These are phyloP conservation scores for Saccostrea glomerata DNA, from an alignment of 1,140 invertebrate genomes.

Conservation along the genomic window DNA sequence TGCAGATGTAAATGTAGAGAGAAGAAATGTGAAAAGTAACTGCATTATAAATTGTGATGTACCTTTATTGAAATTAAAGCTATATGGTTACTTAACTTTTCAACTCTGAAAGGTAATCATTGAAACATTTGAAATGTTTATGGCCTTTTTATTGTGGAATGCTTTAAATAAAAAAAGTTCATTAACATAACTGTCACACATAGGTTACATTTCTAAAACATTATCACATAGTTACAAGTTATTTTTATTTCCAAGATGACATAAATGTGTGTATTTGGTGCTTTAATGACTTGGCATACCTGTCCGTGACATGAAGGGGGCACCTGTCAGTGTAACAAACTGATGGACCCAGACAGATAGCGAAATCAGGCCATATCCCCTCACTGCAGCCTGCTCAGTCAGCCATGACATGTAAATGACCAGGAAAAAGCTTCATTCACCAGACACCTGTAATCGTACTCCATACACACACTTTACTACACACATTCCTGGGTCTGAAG, in stretches of 20 bases:
- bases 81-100: neutral
- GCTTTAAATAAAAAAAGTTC: neutral
- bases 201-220: neutral
- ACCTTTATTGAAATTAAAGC: neutral
- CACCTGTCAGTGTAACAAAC: constrained; percentile 16
- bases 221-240: neutral
- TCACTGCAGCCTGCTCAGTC: neutral
- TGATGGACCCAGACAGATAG: constrained; percentile 3
- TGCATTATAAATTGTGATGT: neutral
- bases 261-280: constrained; percentile 16
- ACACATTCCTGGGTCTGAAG: constrained; percentile 11
- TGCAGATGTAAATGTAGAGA: no score
- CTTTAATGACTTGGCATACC: neutral
- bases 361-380: no score
- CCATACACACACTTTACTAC: constrained; percentile 19
- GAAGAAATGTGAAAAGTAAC: no score
- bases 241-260: neutral
- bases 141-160: neutral
- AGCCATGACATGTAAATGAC: constrained; percentile 22
- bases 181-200: neutral
- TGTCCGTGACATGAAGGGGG: neutral
- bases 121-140: neutral
- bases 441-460: neutral
- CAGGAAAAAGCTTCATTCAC: constrained; percentile 26
- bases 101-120: neutral